phyloP scores from a whole-genome alignment of 2,888 invertebrate genomes.

The Craniophora ligustri region DNA sequence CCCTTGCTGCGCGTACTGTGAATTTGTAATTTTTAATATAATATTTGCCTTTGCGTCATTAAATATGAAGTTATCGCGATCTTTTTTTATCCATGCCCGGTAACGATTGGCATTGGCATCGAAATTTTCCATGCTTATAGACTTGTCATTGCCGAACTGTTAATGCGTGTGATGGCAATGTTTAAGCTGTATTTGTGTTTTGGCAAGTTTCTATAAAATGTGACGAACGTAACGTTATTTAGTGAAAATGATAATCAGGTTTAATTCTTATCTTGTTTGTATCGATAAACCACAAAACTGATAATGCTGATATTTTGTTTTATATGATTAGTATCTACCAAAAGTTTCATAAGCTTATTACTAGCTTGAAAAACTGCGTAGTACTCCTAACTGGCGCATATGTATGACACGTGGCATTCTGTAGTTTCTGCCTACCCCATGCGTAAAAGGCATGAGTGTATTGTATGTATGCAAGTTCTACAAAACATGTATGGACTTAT shows the following conservation, averaged over 20 bases:
- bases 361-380: too few species aligned
- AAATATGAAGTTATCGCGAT: background rate
- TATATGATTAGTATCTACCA: too few species aligned
- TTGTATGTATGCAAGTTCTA: constrained; percentile 19
- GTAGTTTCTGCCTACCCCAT: too few species aligned
- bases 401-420: too few species aligned
- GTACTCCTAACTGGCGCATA: too few species aligned
- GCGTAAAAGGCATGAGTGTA: too few species aligned
- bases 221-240: background rate
- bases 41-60: constrained; percentile 7
- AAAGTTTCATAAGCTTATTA: too few species aligned
- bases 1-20: too few species aligned
- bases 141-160: background rate
- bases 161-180: background rate
- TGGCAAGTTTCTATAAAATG: background rate
- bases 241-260: constrained; percentile 9
- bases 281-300: constrained; percentile 19
- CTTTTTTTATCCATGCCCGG: background rate
- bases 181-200: constrained; percentile 2
- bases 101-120: background rate
- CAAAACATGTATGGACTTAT: background rate
- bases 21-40: too few species aligned
- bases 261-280: constrained; percentile 17
- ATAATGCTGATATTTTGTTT: constrained; percentile 14
- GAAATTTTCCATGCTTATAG: background rate